Conservation (phyloP, 2,797 vertebrate genomes). For the Setipinna tenuifilis region DNA sequence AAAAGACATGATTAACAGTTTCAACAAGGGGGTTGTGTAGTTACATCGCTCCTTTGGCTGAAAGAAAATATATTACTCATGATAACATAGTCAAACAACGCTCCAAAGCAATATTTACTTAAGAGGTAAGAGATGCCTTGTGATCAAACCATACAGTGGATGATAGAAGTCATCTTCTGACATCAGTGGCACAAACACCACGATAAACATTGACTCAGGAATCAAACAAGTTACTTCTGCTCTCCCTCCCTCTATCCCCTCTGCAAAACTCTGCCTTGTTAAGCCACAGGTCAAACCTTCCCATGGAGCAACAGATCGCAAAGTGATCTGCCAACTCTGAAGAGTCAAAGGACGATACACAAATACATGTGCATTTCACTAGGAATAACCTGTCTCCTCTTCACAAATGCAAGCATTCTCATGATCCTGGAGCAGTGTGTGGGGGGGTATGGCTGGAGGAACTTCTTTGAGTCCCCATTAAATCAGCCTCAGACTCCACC, state of each 20-base stretch:
- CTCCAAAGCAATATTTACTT: conserved; percentile 30
- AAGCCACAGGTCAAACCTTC: not conserved
- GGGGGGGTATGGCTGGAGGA: not conserved
- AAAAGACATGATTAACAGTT: conserved; percentile 24
- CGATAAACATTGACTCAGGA: conserved; percentile 13
- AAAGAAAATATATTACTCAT: conserved; percentile 33
- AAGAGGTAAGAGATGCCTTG: conserved; percentile 25
- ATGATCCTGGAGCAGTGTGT: not conserved
- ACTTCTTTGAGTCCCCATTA: not conserved
- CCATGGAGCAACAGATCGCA: not conserved
- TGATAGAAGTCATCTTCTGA: conserved; percentile 56
- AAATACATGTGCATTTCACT: not conserved
- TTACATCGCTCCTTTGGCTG: conserved; percentile 39
- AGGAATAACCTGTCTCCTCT: conserved; percentile 29
- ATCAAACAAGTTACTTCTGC: not conserved
- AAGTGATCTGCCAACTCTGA: conserved; percentile 2
- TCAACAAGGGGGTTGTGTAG: conserved; percentile 36
- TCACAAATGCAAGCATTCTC: conserved; percentile 36
- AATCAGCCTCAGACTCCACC: not conserved
- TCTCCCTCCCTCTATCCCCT: not conserved
- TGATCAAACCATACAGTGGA: conserved; percentile 35
- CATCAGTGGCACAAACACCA: conserved; percentile 47
- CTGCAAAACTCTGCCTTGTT: not conserved
- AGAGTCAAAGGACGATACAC: not conserved
- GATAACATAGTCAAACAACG: conserved; percentile 9